phyloP scores from a whole-genome alignment of 2,113 vertebrate genomes.

The Triplophysa tibetana region DNA sequence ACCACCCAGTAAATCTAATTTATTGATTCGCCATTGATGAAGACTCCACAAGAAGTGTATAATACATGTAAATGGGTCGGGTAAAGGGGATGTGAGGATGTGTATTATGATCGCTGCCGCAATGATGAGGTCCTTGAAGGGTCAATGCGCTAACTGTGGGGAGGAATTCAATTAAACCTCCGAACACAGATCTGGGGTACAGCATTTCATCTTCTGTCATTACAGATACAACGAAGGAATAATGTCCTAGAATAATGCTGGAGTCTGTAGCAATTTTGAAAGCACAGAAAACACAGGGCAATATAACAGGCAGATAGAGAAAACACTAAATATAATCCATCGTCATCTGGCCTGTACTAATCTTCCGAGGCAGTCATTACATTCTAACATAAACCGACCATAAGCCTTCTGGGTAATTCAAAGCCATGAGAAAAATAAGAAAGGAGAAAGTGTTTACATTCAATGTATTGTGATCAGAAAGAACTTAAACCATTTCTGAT shows the following conservation, averaged over 20 bases:
- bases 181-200: not conserved
- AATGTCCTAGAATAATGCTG: not conserved
- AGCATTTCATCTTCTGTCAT: slow-evolving; percentile 6
- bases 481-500: too few relatives aligned
- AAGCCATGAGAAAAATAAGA: not conserved
- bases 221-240: not conserved
- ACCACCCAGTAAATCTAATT: not conserved
- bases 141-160: slow-evolving; percentile 7
- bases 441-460: slow-evolving; percentile 16
- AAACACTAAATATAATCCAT: slow-evolving; percentile 46
- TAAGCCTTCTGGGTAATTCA: slow-evolving; percentile 36
- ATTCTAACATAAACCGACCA: slow-evolving; percentile 44
- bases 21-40: not conserved
- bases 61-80: not conserved
- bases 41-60: not conserved
- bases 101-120: not conserved
- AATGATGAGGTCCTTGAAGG: slow-evolving; percentile 30
- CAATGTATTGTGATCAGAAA: not conserved
- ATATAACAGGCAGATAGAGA: not conserved
- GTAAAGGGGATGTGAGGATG: not conserved
- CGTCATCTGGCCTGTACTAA: slow-evolving; percentile 51
- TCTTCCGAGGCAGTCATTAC: slow-evolving; percentile 49
- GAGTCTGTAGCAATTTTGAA: slow-evolving; percentile 1
- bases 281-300: slow-evolving; percentile 40
- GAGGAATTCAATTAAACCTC: slow-evolving; percentile 24